Conservation (phyloP, 2,797 vertebrate genomes). For the Mormyrops boulengeri region DNA sequence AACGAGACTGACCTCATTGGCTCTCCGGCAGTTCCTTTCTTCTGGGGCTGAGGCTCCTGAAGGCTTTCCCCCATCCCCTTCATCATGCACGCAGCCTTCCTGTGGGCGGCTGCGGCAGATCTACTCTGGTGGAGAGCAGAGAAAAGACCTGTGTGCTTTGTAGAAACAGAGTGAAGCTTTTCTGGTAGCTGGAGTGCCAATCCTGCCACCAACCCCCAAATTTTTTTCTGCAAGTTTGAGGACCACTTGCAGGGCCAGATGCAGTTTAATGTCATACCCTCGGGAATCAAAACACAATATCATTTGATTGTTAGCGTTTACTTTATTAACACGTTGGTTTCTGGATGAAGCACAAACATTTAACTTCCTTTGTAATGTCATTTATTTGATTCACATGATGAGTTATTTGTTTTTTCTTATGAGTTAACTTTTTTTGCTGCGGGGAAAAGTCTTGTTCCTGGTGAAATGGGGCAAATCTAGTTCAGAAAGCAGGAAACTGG, state of each 20-base stretch:
- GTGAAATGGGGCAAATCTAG: neutral
- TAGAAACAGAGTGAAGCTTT: neutral
- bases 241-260: neutral
- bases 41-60: neutral
- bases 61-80: neutral
- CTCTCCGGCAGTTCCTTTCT: neutral
- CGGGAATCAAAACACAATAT: neutral
- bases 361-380: neutral
- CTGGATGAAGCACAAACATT: neutral
- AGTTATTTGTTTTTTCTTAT: neutral
- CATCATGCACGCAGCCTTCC: neutral
- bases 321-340: neutral
- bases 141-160: neutral
- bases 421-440: neutral
- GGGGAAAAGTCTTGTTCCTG: neutral
- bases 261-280: neutral
- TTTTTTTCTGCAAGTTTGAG: neutral
- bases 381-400: neutral
- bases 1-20: neutral
- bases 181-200: neutral
- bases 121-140: neutral
- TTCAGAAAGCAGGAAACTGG: neutral
- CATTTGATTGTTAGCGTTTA: neutral
- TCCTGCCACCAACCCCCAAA: neutral
- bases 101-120: neutral